These are phyloP conservation scores for Bolborhynchus lineola DNA, from an alignment of 2,113 vertebrate species.

Conservation along the genomic window DNA sequence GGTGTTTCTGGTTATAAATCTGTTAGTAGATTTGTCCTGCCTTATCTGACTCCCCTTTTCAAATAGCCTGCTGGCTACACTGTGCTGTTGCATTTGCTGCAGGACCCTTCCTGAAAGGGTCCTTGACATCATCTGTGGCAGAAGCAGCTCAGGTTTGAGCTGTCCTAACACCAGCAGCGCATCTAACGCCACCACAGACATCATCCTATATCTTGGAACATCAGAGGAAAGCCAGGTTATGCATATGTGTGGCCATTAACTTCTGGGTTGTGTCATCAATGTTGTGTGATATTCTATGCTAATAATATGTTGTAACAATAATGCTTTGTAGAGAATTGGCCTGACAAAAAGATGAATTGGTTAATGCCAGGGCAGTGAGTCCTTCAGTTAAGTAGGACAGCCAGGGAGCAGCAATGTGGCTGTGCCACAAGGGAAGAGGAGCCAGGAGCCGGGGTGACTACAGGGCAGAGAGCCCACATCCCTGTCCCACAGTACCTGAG, in stretches of 20 bases:
- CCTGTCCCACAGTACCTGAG: too few relatives aligned
- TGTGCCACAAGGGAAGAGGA: neutral
- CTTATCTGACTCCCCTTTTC: neutral
- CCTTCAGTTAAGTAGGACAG: rapidly evolving
- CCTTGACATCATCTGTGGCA: neutral
- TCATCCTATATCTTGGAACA: neutral
- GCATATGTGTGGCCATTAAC: neutral
- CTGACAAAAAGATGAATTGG: neutral
- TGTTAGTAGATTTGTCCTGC: neutral
- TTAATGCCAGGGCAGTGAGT: neutral
- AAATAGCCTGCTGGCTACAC: neutral
- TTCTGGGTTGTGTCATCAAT: neutral
- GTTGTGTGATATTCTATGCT: neutral
- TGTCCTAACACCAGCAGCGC: neutral
- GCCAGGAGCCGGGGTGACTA: neutral
- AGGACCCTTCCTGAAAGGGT: neutral
- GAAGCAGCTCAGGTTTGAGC: neutral
- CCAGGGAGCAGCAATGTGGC: neutral
- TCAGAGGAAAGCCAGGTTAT: neutral
- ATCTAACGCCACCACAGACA: neutral
- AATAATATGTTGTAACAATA: neutral
- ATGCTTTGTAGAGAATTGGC: neutral
- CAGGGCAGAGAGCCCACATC: neutral
- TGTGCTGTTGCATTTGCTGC: neutral
- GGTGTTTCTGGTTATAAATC: neutral